phyloP scores from a whole-genome alignment of 2,888 invertebrate genomes.

The Lordiphosa andalusiaca region DNA sequence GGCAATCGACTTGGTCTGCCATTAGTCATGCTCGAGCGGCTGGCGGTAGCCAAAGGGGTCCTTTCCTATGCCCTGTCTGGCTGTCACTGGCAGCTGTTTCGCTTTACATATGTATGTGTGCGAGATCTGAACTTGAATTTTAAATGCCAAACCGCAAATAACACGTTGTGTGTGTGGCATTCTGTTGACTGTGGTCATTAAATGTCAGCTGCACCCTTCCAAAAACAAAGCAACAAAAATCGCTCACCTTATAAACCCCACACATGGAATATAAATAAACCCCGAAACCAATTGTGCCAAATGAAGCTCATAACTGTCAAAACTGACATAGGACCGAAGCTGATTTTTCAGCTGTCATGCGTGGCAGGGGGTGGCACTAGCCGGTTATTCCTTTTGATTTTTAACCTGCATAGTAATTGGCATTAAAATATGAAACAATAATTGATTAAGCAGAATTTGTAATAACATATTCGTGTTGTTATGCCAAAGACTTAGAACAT shows the following conservation, averaged over 20 bases:
- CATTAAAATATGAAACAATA: too few relatives aligned
- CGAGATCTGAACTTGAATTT: constrained; percentile 62
- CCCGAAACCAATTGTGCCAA: constrained; percentile 11
- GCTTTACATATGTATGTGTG: constrained; percentile 37
- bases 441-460: too few relatives aligned
- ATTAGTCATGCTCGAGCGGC: constrained; percentile 34
- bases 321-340: constrained; percentile 20
- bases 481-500: too few relatives aligned
- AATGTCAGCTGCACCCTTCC: constrained; percentile 59
- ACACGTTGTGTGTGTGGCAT: constrained; percentile 25
- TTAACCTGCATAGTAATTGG: too few relatives aligned
- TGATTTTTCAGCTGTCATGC: background rate
- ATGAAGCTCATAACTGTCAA: constrained; percentile 35
- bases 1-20: constrained; percentile 15
- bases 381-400: too few relatives aligned
- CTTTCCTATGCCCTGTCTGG: constrained; percentile 1
- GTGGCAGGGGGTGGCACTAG: too few relatives aligned
- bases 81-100: constrained; percentile 63
- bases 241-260: constrained; percentile 19
- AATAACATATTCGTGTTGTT: too few relatives aligned
- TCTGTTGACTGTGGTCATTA: constrained; percentile 55
- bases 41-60: constrained; percentile 8
- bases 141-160: constrained; percentile 57
- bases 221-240: constrained; percentile 26
- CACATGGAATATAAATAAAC: constrained; percentile 31